Evolutionary conservation across 2,113 vertebrate genomes (phyloP), one percentile per base, ranked within the genome.

Genomic region (Arvicanthis niloticus): DNA sequence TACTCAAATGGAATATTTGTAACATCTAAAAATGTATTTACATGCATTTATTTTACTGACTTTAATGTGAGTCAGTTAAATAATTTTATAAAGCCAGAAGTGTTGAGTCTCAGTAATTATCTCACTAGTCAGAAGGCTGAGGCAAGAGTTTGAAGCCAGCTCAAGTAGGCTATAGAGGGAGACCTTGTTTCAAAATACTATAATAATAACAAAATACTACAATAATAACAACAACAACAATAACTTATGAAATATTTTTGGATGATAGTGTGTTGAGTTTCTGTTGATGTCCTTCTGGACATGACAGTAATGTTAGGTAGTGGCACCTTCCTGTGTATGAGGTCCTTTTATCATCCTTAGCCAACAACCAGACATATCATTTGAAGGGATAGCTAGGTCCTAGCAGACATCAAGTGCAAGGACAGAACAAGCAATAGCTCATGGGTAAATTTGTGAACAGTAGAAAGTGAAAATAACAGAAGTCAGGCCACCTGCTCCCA

Each of bases 21-120:
- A 51, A n/a, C 37, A 67, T 26, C 40, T 56, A 81, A 70, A 77
- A 72, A 48, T 8, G 6, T 82, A 31, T 85, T 48, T 42, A 19
- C 19, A n/a, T 40, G 42, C 89, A 22, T 93, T 95, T 89, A 78
- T 93, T 96, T 91, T 93, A 90, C 84, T 88, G 53, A 81, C 77
- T 70, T 72, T 76, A 26, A 53, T 37, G 19, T 58, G 82, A 26
- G 85, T 92, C 22, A 84, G 2, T 56, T 91, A 58, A 95, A 15
- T 40, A 84, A 82, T 75, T 87, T 78, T 31, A 73, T 86, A 34
- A 48, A 40, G 24, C 34, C 7, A 40, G 4, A 72, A 56, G 6
- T 88, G 67, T 24, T 72, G 13, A 48, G 37, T 31, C 65, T 21
- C 58, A 42, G 40, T 42, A 62, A 29, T 84, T 67, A 37, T 37